Evolutionary conservation across 2,888 invertebrate genomes (phyloP), one percentile per base, ranked within the genome.

Genomic region (Hypsopygia costalis): DNA sequence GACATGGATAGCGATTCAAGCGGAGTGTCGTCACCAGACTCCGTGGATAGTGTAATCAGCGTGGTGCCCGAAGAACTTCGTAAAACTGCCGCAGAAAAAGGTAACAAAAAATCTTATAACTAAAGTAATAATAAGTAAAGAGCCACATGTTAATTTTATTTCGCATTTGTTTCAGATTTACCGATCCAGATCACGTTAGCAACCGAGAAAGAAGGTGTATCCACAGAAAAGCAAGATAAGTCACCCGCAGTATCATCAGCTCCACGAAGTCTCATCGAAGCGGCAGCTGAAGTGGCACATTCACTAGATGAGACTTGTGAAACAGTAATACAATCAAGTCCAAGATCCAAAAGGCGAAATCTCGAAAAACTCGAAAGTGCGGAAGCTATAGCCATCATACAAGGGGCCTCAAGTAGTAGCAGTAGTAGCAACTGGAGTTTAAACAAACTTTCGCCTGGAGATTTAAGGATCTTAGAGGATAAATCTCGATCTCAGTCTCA

Each of bases 1-100:
- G 97, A 97, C 62, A 91, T 96, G 74, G 97, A 97, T 69, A 96
- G 96, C 62, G 97, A 97, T 69, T 96, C 95, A 0, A 95, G 95
- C 62, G 94, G 94, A 2, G 94, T 95, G 7, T 96, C 96, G 0
- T 96, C 96, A 0, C 96, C 96, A 1, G 96, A 96, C 68, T 96
- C 96, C 1, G 92, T 94, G 1, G 95, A 95, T 56, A 95, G 95
- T 63, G 96, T 96, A 0, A 95, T 96, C 52, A 95, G 94, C 62
- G 94, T 95, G 0, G 90, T 93, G 9, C 91, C 92, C 6, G 93
- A 93, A 29, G 92, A 92, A 53, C 76, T 90, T 12, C 81, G 80
- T 12, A 86, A 83, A 65, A 75, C 64, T 40, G 82, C 82, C 10
- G 48, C 64, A 28, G 88, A 88, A 59, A 89, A 88, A 83, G 89